Evolutionary conservation across 2,113 vertebrate genomes (phyloP), one percentile per base, ranked within the genome.

Genomic region (Vicugna pacos): DNA sequence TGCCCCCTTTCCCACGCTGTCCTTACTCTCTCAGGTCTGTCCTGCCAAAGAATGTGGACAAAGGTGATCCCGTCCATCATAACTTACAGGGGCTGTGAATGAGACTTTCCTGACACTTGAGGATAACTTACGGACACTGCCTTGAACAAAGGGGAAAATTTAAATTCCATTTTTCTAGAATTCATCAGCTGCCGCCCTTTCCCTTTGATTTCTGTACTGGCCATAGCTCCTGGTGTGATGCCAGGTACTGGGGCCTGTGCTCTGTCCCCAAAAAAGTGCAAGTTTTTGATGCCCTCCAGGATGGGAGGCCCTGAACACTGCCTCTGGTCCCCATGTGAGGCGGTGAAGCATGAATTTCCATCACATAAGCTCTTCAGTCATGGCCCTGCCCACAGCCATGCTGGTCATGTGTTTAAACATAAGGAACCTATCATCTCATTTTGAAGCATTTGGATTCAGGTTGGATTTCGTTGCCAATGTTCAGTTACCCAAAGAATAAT

Each of bases 351-450:
- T 30, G 13, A 54, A 12, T 89, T 20, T 15, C 5, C 1, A 13
- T 62, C n/a, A 11, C 82, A 50, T 70, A 62, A 85, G 26, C 13
- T 48, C 7, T 83, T 38, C 8, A 26, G 13, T 35, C 46, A 28
- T 15, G n/a, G 11, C 4, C 30, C 28, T 0, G 0, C 8, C 30
- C 19, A 58, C 7, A 56, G 6, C 22, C 9, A 2, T 48, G n/a
- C 8, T 17, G 8, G 4, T 46, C 10, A 14, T 3, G 19, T 72
- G 60, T 87, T 65, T 64, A 50, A 79, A 84, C 16, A 42, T 42
- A 42, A 42, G 56, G 64, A 28, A 85, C 56, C 54, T 75, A 48
- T 12, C 58, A 64, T 62, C n/a, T 73, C 60, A 62, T 75, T 46
- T 11, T 38, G 65, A 64, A 79, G 52, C n/a, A 75, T 83, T 92